phyloP scores from a whole-genome alignment of 2,888 invertebrate species.

The Lomographa bimaculata region DNA sequence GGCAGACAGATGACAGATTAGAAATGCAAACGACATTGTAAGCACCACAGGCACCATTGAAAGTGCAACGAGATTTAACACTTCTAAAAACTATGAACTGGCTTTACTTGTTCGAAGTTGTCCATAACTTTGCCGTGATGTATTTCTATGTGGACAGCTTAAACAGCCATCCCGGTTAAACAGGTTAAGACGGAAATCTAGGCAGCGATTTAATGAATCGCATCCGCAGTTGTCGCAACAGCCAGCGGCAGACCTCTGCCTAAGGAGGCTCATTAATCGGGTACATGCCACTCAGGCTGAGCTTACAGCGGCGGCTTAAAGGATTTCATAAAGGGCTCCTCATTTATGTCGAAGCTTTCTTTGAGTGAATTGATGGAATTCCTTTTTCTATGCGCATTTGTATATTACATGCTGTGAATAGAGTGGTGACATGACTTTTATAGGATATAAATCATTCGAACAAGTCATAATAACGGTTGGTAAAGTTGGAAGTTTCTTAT shows the following conservation, averaged over 20 bases:
- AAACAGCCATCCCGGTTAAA: slow-evolving; percentile 51
- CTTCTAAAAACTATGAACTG: slow-evolving; percentile 25
- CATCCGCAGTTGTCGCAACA: slow-evolving; percentile 65
- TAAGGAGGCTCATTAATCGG: slow-evolving; percentile 49
- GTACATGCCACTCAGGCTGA: slow-evolving; percentile 33
- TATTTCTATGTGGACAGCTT: slow-evolving; percentile 40
- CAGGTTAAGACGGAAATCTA: slow-evolving; percentile 77
- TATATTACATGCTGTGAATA: background rate
- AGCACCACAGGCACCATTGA: slow-evolving; percentile 23
- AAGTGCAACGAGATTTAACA: slow-evolving; percentile 28
- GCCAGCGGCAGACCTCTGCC: slow-evolving; percentile 41
- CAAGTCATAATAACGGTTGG: slow-evolving; percentile 6
- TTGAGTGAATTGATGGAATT: slow-evolving; percentile 26
- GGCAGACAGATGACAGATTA: slow-evolving; percentile 32
- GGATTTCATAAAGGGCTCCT: slow-evolving; percentile 28
- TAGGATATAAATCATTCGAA: slow-evolving; percentile 8
- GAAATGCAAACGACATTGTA: slow-evolving; percentile 30
- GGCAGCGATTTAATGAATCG: slow-evolving; percentile 70
- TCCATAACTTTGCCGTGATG: slow-evolving; percentile 32
- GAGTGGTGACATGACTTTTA: background rate
- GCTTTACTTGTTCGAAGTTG: slow-evolving; percentile 24
- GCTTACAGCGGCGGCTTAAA: slow-evolving; percentile 19
- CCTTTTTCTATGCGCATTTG: slow-evolving; percentile 2
- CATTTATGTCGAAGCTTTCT: slow-evolving; percentile 28
- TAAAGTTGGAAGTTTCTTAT: slow-evolving; percentile 14